Base-by-base conservation (phyloP, 2,113 vertebrate genomes). In the Jacana jacana region DNA sequence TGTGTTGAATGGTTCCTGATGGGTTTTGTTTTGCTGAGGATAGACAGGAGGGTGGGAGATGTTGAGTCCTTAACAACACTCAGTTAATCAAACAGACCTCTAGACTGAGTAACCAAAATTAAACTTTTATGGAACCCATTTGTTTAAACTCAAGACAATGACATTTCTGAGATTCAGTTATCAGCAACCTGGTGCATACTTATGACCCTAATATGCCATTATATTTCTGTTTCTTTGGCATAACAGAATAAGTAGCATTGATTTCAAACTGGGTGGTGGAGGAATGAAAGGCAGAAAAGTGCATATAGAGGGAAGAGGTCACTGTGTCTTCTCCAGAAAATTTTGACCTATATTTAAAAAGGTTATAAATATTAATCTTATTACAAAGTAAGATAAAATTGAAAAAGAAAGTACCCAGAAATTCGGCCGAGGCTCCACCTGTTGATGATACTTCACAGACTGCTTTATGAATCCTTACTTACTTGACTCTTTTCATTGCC, bases 1-100 rank as follows among this genome's bases (percentile, higher is more conserved):
- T 0, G 0, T 51, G 28, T 46, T 11, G 13, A 60, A 30, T 22
- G 52, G n/a, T 3, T 83, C 55, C 68, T 73, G 37, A 27, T 15
- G 23, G 48, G 24, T 23, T 66, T 39, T 90, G 39, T 20, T 55
- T 79, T 60, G 17, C 61, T 82, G 57, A 42, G 64, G 39, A 58
- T 2, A 68, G 31, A 17, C 0, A 2, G 51, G 24, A 89, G 35
- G 17, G 51, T 1, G 0, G 28, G 60, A 91, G 15, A 68, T 31
- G 13, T 28, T 30, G 31, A 66, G 35, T 13, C 51, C 48, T 69
- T 35, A 72, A 44, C 39, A 85, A 10, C 5, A 14, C 31, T 79
- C 61, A 42, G 24, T 68, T 89, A 70, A 81, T 30, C 40, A 42
- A 55, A 71, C 25, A 69, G 39, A 40, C 9, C 58, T 20, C 35